Evolutionary conservation across 2,113 vertebrate species (phyloP).

Genomic region (Fulmarus glacialis): DNA sequence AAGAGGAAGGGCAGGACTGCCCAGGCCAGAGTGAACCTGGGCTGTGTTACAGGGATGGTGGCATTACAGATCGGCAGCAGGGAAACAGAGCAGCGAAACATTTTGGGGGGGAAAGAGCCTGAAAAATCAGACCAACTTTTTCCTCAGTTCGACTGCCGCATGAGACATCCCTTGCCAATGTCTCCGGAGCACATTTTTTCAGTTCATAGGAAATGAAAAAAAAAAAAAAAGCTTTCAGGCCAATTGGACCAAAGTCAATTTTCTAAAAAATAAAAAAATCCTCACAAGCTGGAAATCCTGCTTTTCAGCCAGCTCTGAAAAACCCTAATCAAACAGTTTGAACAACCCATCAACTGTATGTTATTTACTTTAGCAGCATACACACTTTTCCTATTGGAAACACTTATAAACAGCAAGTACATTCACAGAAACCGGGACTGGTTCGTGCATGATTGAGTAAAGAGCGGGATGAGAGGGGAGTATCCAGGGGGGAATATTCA

Average conservation of each 20-base stretch:
- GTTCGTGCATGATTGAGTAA: not conserved
- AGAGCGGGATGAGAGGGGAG: not conserved
- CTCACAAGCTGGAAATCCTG: not conserved
- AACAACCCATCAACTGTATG: not conserved
- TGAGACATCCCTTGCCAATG: not conserved
- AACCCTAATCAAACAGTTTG: not conserved
- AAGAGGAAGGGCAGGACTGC: not conserved
- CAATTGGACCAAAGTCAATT: not conserved
- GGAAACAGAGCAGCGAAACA: not conserved
- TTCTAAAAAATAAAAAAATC: not conserved
- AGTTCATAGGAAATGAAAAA: not conserved
- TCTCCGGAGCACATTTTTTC: not conserved
- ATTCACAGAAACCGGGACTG: not conserved
- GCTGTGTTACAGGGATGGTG: not conserved
- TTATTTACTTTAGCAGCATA: not conserved
- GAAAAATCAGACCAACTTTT: not conserved
- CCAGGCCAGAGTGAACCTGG: rapidly evolving
- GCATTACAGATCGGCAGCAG: not conserved
- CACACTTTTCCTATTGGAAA: not conserved
- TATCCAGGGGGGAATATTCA: not conserved
- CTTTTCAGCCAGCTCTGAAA: conserved; percentile 16
- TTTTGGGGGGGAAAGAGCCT: not conserved
- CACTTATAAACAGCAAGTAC: not conserved
- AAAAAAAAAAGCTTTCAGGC: not conserved
- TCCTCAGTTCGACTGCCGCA: not conserved